Evolutionary conservation across 2,797 vertebrate species (phyloP), one percentile per base, ranked within the genome.

Genomic region (Rhodeus uyekii): DNA sequence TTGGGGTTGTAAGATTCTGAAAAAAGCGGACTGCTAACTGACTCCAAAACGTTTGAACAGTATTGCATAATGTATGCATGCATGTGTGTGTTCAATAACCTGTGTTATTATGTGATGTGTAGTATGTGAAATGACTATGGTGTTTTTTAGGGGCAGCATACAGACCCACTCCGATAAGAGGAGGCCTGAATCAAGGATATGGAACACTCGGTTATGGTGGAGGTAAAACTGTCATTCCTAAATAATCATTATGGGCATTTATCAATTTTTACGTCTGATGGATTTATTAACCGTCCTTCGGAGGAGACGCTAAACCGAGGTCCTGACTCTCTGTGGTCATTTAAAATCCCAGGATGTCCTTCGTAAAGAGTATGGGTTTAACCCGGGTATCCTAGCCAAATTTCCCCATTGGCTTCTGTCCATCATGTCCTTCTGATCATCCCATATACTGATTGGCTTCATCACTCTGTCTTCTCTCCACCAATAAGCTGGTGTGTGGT

Each of bases 101-200:
- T 48, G 39, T 34, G 46, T 55, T 78, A 13, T 68, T 5, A 29
- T 34, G 32, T 50, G 42, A 12, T 81, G 10, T 64, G 27, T 24
- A 46, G 16, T 6, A 71, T 65, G 27, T 58, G n/a, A 32, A 44
- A 76, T 83, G 36, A 46, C 4, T 16, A 19, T 27, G 29, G 42
- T 67, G 24, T 75, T 3, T 85, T 38, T 75, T 38, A 60, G 55
- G 82, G 89, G 92, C 88, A n/a, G 90, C 89, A 6, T 93, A 92
- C 89, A 88, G 90, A 83, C 73, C 88, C 82, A 90, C 91, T 1
- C 91, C 91, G 48, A 77, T 83, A 1, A 90, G 88, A 89, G 74
- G 87, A 12, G 92, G 90, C 12, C 72, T 90, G 80, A 92, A 86
- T 68, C 92, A 88, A 5, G 89, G 86, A 22, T 92, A 93, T 4